phyloP scores from a whole-genome alignment of 2,888 invertebrate genomes.

The Bellardia pandia region DNA sequence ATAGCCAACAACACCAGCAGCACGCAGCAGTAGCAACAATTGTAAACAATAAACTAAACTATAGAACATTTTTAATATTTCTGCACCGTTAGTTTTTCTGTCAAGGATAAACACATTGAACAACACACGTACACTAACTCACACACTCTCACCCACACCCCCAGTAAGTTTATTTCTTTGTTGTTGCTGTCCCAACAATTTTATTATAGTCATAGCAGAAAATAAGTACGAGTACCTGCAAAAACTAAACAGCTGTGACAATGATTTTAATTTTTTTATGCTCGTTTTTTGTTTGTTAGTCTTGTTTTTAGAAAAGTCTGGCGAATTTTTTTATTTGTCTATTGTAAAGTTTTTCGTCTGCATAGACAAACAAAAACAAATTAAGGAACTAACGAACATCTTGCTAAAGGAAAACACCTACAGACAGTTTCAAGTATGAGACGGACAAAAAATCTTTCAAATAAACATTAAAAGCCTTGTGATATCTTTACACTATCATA shows the following conservation, averaged over 20 bases:
- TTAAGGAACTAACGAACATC: conserved; percentile 25
- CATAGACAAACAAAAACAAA: conserved; percentile 2
- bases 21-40: conserved; percentile 28
- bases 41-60: conserved; percentile 63
- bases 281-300: neutral
- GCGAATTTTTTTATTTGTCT: conserved; percentile 29
- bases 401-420: conserved; percentile 39
- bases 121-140: conserved; percentile 16
- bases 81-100: conserved; percentile 71
- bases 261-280: conserved; percentile 64
- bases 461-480: conserved; percentile 49
- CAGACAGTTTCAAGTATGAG: conserved; percentile 53
- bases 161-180: neutral
- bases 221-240: conserved; percentile 17
- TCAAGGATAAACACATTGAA: conserved; percentile 65
- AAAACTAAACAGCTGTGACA: conserved; percentile 72
- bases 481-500: too few relatives aligned
- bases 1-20: conserved; percentile 27
- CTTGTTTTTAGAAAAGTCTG: conserved; percentile 47
- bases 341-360: conserved; percentile 37
- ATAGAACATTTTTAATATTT: conserved; percentile 55
- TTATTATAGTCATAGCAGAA: conserved; percentile 17
- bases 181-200: conserved; percentile 34
- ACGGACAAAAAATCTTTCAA: conserved; percentile 40
- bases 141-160: neutral